Conservation (phyloP, 2,888 invertebrate species). For the Liodrosophila aerea region DNA sequence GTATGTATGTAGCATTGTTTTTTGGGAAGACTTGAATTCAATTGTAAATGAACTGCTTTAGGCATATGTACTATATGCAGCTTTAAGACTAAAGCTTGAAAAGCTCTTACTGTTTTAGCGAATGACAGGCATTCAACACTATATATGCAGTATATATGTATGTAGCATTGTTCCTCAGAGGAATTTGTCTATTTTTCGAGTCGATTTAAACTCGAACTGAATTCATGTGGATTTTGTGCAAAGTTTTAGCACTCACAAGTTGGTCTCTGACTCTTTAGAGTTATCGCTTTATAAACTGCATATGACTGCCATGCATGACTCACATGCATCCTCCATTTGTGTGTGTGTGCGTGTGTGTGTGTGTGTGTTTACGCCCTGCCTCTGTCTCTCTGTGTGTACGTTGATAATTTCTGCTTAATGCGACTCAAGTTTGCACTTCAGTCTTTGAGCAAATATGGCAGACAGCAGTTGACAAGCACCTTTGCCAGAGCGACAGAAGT, state of each 20-base stretch:
- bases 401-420: slow-evolving; percentile 73
- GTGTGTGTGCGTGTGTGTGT: not conserved
- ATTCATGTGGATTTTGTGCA: not conserved
- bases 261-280: slow-evolving; percentile 15
- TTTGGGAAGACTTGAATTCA: no score
- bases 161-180: no score
- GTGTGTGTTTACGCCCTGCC: not conserved
- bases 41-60: no score
- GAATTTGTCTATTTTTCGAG: slow-evolving; percentile 1
- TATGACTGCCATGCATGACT: slow-evolving; percentile 25
- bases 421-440: slow-evolving; percentile 72
- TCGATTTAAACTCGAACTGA: not conserved
- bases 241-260: slow-evolving; percentile 16
- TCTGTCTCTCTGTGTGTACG: slow-evolving; percentile 40
- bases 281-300: slow-evolving; percentile 24
- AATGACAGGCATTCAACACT: no score
- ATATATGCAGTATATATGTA: no score
- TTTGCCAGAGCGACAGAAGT: slow-evolving; percentile 47
- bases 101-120: no score
- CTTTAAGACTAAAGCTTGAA: no score
- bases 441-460: slow-evolving; percentile 71
- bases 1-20: no score
- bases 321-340: slow-evolving; percentile 7
- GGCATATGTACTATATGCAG: no score
- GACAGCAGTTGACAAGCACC: slow-evolving; percentile 56